These are phyloP conservation scores for Mongoloraphidia duomilia DNA, from an alignment of 2,888 invertebrate species.

Conservation along the genomic window DNA sequence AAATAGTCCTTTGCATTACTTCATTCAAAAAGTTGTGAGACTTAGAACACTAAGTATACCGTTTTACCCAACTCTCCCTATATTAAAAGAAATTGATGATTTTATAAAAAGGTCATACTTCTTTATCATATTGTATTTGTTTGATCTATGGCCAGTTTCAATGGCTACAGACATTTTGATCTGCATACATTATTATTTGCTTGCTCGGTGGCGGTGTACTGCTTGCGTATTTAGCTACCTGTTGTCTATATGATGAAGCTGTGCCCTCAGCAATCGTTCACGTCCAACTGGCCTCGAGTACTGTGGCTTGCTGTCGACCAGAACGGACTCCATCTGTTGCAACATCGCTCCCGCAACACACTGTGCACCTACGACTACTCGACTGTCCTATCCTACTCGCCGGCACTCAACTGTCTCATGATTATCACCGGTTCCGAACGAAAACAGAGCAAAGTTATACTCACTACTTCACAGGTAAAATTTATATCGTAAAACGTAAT, in stretches of 20 bases:
- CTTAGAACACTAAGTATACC: no score
- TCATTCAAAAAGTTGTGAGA: no score
- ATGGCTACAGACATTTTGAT: no score
- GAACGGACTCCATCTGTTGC: constrained; percentile 76
- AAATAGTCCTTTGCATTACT: no score
- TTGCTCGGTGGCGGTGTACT: constrained; percentile 7
- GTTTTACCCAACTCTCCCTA: no score
- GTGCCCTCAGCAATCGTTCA: constrained; percentile 70
- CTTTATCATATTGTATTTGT: no score
- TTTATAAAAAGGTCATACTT: no score
- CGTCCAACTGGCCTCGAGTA: constrained; percentile 87
- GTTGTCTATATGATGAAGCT: constrained; percentile 8
- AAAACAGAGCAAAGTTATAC: constrained; percentile 87
- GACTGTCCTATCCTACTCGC: constrained; percentile 80
- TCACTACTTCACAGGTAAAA: constrained; percentile 76
- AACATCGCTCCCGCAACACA: constrained; percentile 75
- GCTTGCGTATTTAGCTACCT: constrained; percentile 1
- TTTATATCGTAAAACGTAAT: neutral
- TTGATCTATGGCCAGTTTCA: no score
- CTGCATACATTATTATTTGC: constrained; percentile 1
- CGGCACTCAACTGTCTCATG: constrained; percentile 83
- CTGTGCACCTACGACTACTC: constrained; percentile 85
- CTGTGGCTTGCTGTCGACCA: constrained; percentile 90
- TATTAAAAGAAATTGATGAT: no score
- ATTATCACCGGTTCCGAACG: constrained; percentile 81